Evolutionary conservation across 1,140 invertebrate genomes (phyloP).

Genomic region (Dendroctonus ponderosae): DNA sequence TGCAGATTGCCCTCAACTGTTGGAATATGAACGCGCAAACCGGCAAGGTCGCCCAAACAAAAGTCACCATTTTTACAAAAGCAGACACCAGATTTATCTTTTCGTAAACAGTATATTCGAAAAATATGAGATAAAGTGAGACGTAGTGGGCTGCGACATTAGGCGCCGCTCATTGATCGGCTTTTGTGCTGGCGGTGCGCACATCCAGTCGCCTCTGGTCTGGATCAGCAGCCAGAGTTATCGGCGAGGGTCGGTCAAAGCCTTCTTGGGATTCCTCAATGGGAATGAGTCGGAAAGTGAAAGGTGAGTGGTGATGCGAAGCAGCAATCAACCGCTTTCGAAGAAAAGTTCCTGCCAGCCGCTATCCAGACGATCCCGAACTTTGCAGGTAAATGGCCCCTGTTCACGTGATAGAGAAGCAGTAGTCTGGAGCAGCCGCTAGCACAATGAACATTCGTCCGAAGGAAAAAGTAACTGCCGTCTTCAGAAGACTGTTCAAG

Average conservation of each 20-base stretch:
- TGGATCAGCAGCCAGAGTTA: neutral
- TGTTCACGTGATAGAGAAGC: neutral
- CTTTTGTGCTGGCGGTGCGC: too few species aligned
- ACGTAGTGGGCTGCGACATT: too few species aligned
- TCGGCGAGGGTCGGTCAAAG: neutral
- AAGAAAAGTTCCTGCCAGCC: neutral
- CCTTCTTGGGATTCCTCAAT: neutral
- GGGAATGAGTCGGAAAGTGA: neutral
- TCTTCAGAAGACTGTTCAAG: slow-evolving; percentile 73
- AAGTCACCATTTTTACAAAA: too few species aligned
- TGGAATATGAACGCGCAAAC: too few species aligned
- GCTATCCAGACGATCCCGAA: neutral
- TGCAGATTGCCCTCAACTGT: too few species aligned
- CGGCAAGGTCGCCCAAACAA: too few species aligned
- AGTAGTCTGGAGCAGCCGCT: neutral
- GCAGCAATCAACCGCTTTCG: neutral
- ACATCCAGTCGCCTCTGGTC: too few species aligned
- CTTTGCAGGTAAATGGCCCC: neutral
- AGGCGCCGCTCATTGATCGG: too few species aligned
- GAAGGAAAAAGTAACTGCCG: slow-evolving; percentile 70
- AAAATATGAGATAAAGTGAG: too few species aligned
- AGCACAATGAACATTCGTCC: slow-evolving; percentile 67
- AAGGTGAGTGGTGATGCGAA: neutral
- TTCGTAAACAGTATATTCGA: too few species aligned
- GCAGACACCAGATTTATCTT: too few species aligned